These are phyloP conservation scores for Raja brachyura DNA, from an alignment of 2,113 vertebrate species.

Conservation along the genomic window DNA sequence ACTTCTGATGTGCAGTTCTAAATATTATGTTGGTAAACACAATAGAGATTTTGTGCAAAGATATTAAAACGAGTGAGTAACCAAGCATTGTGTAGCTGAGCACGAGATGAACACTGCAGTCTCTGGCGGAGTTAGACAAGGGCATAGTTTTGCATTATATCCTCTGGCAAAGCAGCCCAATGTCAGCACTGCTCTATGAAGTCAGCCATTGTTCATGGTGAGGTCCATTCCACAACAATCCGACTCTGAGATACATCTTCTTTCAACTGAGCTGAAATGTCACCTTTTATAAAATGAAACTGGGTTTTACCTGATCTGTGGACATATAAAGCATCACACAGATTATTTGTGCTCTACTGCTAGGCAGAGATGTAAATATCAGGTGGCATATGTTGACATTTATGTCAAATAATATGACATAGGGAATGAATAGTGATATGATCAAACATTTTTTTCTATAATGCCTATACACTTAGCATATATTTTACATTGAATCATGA, in stretches of 20 bases:
- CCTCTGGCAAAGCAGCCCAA: not conserved
- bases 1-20: not conserved
- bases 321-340: not conserved
- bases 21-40: not conserved
- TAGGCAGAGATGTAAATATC: constrained; percentile 9
- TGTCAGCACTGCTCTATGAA: not conserved
- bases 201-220: not conserved
- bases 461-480: not conserved
- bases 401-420: constrained; percentile 22
- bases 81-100: not conserved
- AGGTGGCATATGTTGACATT: not conserved
- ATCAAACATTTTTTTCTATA: constrained; percentile 17
- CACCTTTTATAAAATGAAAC: not conserved
- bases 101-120: not conserved
- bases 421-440: not conserved
- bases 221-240: not conserved
- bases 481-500: not conserved
- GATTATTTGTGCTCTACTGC: constrained; percentile 7
- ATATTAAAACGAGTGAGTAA: not conserved
- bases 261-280: not conserved
- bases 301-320: not conserved
- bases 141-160: not conserved
- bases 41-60: not conserved
- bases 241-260: not conserved
- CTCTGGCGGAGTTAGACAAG: not conserved